Base-by-base conservation (phyloP, 2,888 invertebrate species). In the Oligia latruncula region DNA sequence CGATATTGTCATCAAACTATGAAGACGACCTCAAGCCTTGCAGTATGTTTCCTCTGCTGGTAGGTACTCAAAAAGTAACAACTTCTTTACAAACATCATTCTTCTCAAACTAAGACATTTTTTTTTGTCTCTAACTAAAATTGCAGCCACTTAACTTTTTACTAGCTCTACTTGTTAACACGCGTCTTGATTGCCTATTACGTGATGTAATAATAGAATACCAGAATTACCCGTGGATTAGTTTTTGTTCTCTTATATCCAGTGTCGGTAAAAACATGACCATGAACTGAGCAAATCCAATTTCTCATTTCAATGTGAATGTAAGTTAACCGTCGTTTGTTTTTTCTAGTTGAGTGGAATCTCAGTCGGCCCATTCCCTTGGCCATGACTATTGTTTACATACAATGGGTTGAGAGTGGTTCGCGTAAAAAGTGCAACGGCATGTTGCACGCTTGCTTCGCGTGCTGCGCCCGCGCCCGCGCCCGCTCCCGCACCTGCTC, bases 221-320 rank as follows among this genome's bases (percentile, higher is more conserved):
- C 75, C 49, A 77, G 71, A 79, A 86, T 88, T 75, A 77, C 40
- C 82, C 52, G 58, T 71, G 71, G 55, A 82, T 86, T 88, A 83
- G n/a, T 82, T 88, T 82, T 86, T 88, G 62, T 76, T 68, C 17
- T 64, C n/a, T 68, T 77, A 55, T n/a, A 70, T 49, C n/a, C 29
- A 66, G 6, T 13, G 29, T 74, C 13, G 13, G 67, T n/a, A 85
- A 85, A 81, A 78, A 76, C 66, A 40, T 52, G 82, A 4, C 88
- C 85, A 52, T 86, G 88, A 85, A 78, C 75, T 65, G 70, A 66
- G 62, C 52, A 68, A 77, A 80, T 80, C 77, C 62, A 88, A 83
- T 88, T 87, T 87, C 89, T 75, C n/a, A 80, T 74, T 87, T 75
- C 43, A 82, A 72, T 78, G 74, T 52, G 43, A 78, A 74, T 78